Base-by-base conservation (phyloP, 2,888 invertebrate species). In the Ophioninae sp. region DNA sequence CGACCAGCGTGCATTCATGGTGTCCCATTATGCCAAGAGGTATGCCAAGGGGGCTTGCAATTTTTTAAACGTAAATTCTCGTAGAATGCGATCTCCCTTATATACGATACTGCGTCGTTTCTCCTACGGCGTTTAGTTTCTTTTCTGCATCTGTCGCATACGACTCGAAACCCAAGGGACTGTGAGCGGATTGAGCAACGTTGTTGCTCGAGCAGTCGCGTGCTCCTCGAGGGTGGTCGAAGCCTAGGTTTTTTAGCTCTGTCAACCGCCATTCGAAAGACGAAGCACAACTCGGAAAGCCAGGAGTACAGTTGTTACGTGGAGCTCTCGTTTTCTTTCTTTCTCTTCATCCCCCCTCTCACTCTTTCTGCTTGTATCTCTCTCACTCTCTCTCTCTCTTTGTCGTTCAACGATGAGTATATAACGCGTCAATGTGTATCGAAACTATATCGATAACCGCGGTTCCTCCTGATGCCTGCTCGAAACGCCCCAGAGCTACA, bases 11-110 rank as follows among this genome's bases (percentile, higher is more conserved):
- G 83, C 88, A 84, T 87, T 92, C 86, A 91, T 93, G 91, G 88
- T 89, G 85, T 85, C 93, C 93, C 92, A 90, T 90, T 92, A 91
- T 88, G 87, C 92, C 92, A 92, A 92, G 93, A 93, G 92, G 90
- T 90, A 88, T 88, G 92, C 92, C 92, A 93, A 93, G 93, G 92
- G 92, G 92, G 93, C 91, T 92, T 89, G 89, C 88, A 88, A 90
- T 92, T 93, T 92, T 92, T 93, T 92, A 89, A 86, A 83, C 59
- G 83, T 37, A 67, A 65, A 44, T 74, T 73, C 73, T 73, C 83
- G 88, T 90, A 90, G 90, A 88, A 89, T 63, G 67, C 39, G 56
- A 78, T 64, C 71, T 22, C 64, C 59, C 79, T 75, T 71, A 67
- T 84, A 63, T 39, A 41, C 20, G 17, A 61, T 56, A 81, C 72